Evolutionary conservation across 64 coral and sea anemone genomes (phyloP), one percentile per base, ranked within the genome.

Genomic region (Cladopsammia gracilis): DNA sequence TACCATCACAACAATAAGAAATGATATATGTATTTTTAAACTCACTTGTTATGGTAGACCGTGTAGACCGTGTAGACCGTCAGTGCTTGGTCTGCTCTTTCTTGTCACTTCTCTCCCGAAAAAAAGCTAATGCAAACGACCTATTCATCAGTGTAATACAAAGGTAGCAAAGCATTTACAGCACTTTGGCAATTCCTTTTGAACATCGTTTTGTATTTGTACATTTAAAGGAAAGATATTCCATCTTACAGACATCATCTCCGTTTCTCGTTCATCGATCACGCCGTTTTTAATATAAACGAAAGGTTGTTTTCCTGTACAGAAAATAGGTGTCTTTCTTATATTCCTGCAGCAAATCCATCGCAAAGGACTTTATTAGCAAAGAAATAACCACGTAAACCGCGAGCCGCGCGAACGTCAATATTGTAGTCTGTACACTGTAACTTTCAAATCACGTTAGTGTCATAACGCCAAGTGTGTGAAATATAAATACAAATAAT

Each of bases 211-310:
- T 23, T 69, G 19, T 24, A 69, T 69, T 25, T n/a, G 66, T 22
- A 69, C 66, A 69, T 69, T 69, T 9, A 69, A 69, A 25, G 20
- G 66, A 69, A 69, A 69, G 22, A 69, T 69, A 9, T 69, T 69
- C 66, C 23, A 25, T 10, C 66, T 2, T 7, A 25, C 23, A 22
- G 20, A 25, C 66, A 25, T 25, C 66, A 69, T 25, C 19, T 25
- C 66, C 7, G 69, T 46, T 68, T 48, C 13, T 70, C 83, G 34
- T 3, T 53, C 50, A 15, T 4, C 60, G 4, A 4, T 62, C 60
- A 19, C 60, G 3, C 15, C n/a, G n/a, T n/a, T n/a, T n/a, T n/a
- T n/a, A n/a, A n/a, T n/a, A n/a, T n/a, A n/a, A n/a, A n/a, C n/a
- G n/a, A n/a, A n/a, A n/a, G n/a, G n/a, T n/a, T n/a, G n/a, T n/a